These are phyloP conservation scores for Megaceryle torquata DNA, from an alignment of 2,113 vertebrate species.

Conservation along the genomic window DNA sequence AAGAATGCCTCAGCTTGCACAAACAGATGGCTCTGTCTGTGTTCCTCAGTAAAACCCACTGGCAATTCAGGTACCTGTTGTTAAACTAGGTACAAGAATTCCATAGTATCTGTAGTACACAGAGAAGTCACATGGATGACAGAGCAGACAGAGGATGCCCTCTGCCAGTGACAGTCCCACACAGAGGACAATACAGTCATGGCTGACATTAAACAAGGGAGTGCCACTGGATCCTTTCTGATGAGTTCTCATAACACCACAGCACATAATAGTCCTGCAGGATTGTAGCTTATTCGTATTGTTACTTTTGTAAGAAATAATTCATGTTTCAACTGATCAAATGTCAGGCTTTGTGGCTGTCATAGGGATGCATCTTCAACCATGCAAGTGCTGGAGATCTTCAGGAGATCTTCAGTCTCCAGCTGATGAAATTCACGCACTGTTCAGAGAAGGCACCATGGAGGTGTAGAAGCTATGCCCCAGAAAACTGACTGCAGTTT, in stretches of 20 bases:
- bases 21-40: neutral
- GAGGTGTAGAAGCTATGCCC: neutral
- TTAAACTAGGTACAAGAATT: neutral
- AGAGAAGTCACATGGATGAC: accelerated
- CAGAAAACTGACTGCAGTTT: neutral
- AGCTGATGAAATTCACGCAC: neutral
- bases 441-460: neutral
- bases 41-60: neutral
- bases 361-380: neutral
- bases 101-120: neutral
- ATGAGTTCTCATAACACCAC: neutral
- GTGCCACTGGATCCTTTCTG: neutral
- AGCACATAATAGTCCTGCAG: neutral
- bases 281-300: neutral
- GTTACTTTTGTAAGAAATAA: neutral
- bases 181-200: neutral
- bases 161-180: neutral
- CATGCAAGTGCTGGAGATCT: neutral
- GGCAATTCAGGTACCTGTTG: neutral
- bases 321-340: neutral
- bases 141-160: neutral
- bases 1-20: neutral
- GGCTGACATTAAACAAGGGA: neutral
- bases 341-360: neutral
- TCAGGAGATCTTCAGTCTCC: neutral